Evolutionary conservation across 2,113 vertebrate species (phyloP), one percentile per base, ranked within the genome.

Genomic region (Stegastes partitus): DNA sequence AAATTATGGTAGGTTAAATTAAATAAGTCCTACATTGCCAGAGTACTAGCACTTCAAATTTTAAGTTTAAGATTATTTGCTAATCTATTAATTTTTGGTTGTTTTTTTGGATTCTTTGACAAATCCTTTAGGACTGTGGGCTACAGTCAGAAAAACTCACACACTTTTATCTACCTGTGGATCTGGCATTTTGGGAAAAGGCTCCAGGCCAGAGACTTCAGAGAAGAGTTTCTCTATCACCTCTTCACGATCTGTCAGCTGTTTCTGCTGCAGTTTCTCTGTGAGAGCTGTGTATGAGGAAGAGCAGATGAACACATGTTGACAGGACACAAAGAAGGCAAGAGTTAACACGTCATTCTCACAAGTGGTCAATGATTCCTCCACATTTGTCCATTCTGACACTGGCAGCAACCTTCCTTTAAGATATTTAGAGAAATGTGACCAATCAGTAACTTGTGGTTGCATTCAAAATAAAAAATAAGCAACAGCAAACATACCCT

Each of bases 171-270:
- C 14, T 74, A 95, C 94, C 93, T 94, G 87, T 2, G 80, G 66
- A 75, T 92, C 92, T 54, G 83, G 69, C 21, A 85, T 81, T 85
- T 90, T 90, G 42, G 64, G 75, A 28, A 59, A 67, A 22, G 78
- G 70, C 15, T 93, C 87, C 18, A 94, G 2, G 54, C 69, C 70
- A 79, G 71, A 86, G 12, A 94, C 86, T 68, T 95, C 91, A 59
- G 50, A 71, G 79, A 95, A 98, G 3, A 98, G 88, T 70, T 85
- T 92, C 42, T 97, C 94, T 59, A 95, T 95, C 54, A 91, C 72
- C 1, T 93, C 91, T n/a, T 90, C 83, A 56, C 91, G 69, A 70
- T 73, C 82, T 67, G 74, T 21, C 57, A 54, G 49, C 23, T 94
- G 90, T 63, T 67, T 93, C 74, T 71, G 56, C 68, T 96, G 26